phyloP scores from a whole-genome alignment of 37 sponge, comb jelly and placozoan species.

The Theonella swinhoei region DNA sequence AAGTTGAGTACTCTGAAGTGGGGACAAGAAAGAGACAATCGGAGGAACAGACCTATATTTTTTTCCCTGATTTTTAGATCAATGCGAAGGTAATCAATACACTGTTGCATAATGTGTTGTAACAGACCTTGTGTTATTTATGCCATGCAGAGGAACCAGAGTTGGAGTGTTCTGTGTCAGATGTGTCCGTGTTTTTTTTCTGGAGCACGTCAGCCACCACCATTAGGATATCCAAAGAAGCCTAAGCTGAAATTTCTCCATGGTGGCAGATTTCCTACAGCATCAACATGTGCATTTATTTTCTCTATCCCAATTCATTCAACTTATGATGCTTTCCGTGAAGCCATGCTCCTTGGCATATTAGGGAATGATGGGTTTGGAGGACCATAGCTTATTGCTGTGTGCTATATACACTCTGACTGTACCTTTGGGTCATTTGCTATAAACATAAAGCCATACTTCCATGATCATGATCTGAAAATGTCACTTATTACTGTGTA shows the following conservation, averaged over 20 bases:
- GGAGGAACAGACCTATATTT: not conserved
- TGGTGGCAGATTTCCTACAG: not conserved
- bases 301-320: too few species aligned
- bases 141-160: not conserved
- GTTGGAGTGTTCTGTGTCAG: not conserved
- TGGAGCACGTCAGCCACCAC: not conserved
- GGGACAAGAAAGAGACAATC: too few species aligned
- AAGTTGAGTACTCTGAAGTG: not conserved
- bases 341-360: slow-evolving; percentile 1
- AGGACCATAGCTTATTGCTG: not conserved
- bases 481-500: too few species aligned
- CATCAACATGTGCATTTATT: slow-evolving; percentile 12
- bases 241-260: not conserved
- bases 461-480: too few species aligned
- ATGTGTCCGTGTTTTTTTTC: not conserved
- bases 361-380: slow-evolving; percentile 19
- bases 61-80: too few species aligned
- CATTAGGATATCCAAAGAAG: not conserved
- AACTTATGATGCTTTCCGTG: not conserved
- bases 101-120: too few species aligned
- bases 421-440: too few species aligned
- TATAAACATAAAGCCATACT: too few species aligned
- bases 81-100: slow-evolving; percentile 2
- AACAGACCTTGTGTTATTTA: too few species aligned
- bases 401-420: too few species aligned